A percentile compares a stretch with the other conserved stretches of the same genome.
Conservation (phyloP, 1,140 invertebrate genomes). For the Pseudachorutes palmiensis region DNA sequence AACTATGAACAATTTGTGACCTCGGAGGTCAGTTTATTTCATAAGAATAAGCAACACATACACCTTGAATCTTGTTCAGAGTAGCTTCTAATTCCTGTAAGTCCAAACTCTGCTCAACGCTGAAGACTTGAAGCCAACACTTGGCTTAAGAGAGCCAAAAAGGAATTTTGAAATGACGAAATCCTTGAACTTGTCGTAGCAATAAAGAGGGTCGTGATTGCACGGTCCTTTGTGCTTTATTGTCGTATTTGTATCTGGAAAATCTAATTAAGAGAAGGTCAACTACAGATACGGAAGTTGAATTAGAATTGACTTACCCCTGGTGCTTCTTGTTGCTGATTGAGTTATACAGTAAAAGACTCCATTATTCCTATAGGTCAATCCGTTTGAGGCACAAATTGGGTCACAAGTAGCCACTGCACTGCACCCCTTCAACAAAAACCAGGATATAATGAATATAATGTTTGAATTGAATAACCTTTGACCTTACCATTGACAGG, state of each 20-base stretch:
- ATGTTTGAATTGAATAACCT: too few species aligned
- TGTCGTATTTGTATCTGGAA: conserved; percentile 9
- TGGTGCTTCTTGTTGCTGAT: too few species aligned
- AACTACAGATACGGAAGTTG: too few species aligned
- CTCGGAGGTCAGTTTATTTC: neutral
- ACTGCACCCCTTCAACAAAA: too few species aligned
- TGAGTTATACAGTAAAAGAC: too few species aligned
- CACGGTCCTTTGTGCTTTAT: neutral
- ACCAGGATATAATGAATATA: too few species aligned
- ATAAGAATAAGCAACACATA: neutral
- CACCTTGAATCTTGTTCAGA: neutral
- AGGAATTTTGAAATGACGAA: neutral
- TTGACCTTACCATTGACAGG: too few species aligned
- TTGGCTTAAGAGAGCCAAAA: neutral
- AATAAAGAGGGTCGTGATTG: neutral
- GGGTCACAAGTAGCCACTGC: too few species aligned
- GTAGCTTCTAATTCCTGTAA: neutral
- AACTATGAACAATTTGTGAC: neutral
- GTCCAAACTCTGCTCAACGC: neutral
- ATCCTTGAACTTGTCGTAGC: neutral
- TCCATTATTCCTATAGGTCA: too few species aligned
- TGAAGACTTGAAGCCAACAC: neutral
- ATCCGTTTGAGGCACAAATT: too few species aligned
- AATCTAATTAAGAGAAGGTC: neutral
- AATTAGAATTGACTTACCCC: too few species aligned